Base-by-base conservation (phyloP, 2,797 vertebrate species). In the Spondyliosoma cantharus region DNA sequence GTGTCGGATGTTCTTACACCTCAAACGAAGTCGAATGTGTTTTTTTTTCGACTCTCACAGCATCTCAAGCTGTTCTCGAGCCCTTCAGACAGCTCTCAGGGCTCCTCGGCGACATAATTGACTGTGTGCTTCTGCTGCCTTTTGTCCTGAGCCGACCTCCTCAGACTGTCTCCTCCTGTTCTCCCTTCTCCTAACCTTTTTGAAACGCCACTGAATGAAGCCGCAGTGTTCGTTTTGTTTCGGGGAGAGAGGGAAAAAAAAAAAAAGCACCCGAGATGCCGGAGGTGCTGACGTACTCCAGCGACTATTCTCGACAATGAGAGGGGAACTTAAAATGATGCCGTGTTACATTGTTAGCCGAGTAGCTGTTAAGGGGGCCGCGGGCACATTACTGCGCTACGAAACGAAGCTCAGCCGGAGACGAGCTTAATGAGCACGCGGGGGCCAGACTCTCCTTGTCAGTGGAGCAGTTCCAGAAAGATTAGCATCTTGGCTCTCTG, bases 401-500 rank as follows among this genome's bases (percentile, higher is more conserved):
- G 62, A 89, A 84, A 88, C 85, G 56, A 86, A 82, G 79, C 83
- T 77, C 78, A 71, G 81, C 70, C 56, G 70, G 70, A 86, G 74
- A 74, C 58, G 72, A 74, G 80, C 57, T 85, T 76, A 83, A 72
- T 76, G 71, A 78, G 62, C 80, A 72, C 80, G 60, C 66, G 3
- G 71, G 29, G 61, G 75, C 83, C 81, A 82, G 74, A 74, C 74
- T 86, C 80, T 72, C 49, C 29, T 63, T 58, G 56, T 87, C 67
- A 57, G 67, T 84, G 81, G 86, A 90, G 82, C 70, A 45, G 50
- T 77, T 88, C 83, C 84, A 90, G 74, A 72, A 83, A 86, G 68
- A 90, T 85, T 80, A 81, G 25, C 85, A 85, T 87, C 80, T 88
- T 83, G 85, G 84, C 86, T 87, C 59, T 70, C 58, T 63, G 74